Evolutionary conservation across 2,113 vertebrate genomes (phyloP).

Genomic region (Cromileptes altivelis): DNA sequence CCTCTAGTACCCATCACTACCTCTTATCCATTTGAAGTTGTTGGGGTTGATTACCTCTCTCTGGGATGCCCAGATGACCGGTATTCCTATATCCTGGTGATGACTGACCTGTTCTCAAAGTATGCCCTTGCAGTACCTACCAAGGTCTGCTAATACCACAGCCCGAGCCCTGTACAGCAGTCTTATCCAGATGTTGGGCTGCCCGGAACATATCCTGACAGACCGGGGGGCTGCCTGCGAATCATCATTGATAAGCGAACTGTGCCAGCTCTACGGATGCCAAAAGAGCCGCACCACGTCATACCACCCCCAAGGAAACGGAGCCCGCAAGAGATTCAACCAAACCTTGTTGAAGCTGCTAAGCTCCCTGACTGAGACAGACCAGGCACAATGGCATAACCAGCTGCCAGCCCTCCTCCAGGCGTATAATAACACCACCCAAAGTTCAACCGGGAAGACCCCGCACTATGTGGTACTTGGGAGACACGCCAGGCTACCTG

Average conservation of each 20-base stretch:
- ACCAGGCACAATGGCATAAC: neutral
- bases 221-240: conserved; percentile 8
- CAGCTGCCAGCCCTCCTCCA: neutral
- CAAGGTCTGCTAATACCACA: neutral
- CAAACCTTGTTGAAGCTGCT: neutral
- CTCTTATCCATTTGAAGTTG: neutral
- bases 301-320: neutral
- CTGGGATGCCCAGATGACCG: neutral
- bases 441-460: neutral
- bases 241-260: neutral
- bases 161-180: neutral
- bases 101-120: conserved; percentile 30
- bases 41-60: conserved; percentile 13
- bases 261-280: conserved; percentile 26
- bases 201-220: conserved; percentile 4
- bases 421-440: neutral
- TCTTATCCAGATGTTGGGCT: neutral
- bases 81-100: conserved; percentile 21
- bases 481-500: neutral
- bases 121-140: conserved; percentile 19
- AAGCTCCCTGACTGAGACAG: neutral
- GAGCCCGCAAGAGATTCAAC: neutral
- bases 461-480: neutral
- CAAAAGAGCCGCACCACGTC: conserved; percentile 8
- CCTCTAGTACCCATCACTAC: neutral